Evolutionary conservation across 2,797 vertebrate species (phyloP).

Genomic region (Novumbra hubbsi): DNA sequence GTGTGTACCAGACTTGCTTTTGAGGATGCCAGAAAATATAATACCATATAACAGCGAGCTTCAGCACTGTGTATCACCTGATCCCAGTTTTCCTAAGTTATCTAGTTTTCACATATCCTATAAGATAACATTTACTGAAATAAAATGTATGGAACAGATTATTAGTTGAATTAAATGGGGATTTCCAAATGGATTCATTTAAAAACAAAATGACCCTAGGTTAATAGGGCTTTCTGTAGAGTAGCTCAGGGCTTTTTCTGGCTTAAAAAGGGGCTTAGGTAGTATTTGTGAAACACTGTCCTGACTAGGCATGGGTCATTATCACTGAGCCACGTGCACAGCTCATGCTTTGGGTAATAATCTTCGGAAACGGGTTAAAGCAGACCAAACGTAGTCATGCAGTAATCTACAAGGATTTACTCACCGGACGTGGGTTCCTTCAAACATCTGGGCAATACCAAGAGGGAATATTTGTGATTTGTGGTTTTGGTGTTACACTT

Average conservation of each 20-base stretch:
- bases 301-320: conserved; percentile 27
- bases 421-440: conserved; percentile 46
- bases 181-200: too few relatives aligned
- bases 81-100: too few relatives aligned
- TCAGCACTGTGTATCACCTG: too few relatives aligned
- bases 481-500: conserved; percentile 4
- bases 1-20: too few relatives aligned
- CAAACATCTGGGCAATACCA: conserved; percentile 52
- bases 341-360: conserved; percentile 53
- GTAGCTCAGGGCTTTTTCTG: neutral
- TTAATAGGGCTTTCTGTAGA: neutral
- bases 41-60: too few relatives aligned
- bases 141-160: too few relatives aligned
- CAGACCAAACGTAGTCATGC: conserved; percentile 58
- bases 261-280: neutral
- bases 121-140: too few relatives aligned
- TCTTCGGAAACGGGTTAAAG: conserved; percentile 61
- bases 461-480: conserved; percentile 30
- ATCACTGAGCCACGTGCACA: conserved; percentile 43
- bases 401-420: conserved; percentile 65
- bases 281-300: conserved; percentile 20
- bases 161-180: too few relatives aligned
- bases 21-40: too few relatives aligned
- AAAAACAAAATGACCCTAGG: neutral
- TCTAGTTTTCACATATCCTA: too few relatives aligned